These are phyloP conservation scores for Panzeria rudis DNA, from an alignment of 2,888 invertebrate genomes.

Conservation along the genomic window DNA sequence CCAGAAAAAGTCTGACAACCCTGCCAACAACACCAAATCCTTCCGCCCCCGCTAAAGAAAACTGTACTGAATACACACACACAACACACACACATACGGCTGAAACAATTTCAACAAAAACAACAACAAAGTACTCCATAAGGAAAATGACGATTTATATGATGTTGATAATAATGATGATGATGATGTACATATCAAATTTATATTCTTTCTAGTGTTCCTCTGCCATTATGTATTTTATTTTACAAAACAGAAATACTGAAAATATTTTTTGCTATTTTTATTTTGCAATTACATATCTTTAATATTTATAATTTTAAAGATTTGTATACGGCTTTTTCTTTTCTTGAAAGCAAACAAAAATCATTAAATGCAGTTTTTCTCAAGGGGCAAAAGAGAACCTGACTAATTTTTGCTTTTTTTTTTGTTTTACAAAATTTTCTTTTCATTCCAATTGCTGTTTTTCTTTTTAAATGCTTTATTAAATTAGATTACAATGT, in stretches of 20 bases:
- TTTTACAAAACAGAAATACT: conserved; percentile 22
- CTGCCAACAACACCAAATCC: conserved; percentile 45
- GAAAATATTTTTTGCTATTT: background rate
- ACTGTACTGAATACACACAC: background rate
- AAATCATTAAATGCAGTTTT: conserved; percentile 48
- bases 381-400: conserved; percentile 2
- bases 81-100: conserved; percentile 2
- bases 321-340: conserved; percentile 26
- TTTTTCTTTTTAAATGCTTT: conserved; percentile 25
- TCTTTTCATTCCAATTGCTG: conserved; percentile 23
- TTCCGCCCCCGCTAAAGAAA: conserved; percentile 48
- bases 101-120: conserved; percentile 45
- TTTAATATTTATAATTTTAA: background rate
- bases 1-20: no score
- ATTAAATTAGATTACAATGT: conserved; percentile 34
- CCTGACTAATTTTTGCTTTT: conserved; percentile 8
- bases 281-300: background rate
- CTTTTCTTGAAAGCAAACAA: background rate
- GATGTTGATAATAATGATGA: conserved; percentile 41
- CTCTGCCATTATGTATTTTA: background rate
- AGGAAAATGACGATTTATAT: conserved; percentile 55
- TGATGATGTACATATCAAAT: conserved; percentile 54
- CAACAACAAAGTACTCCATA: conserved; percentile 61
- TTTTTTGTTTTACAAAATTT: conserved; percentile 25
- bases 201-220: conserved; percentile 27